Conservation (phyloP, 2,113 vertebrate species). For the Cephalopholis sonnerati region DNA sequence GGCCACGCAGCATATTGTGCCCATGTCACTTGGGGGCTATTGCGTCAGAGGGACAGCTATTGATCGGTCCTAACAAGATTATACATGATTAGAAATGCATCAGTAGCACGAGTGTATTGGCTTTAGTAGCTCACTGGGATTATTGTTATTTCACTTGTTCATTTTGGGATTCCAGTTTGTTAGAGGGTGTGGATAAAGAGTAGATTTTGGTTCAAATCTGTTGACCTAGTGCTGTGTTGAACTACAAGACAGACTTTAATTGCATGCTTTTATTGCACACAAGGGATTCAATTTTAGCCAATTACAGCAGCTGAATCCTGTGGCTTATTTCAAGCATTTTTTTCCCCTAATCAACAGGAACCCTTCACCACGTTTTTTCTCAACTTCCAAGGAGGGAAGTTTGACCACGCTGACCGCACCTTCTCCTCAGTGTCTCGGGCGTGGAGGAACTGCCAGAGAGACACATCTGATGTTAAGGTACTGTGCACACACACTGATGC, state of each 20-base stretch:
- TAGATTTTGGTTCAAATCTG: constrained; percentile 21
- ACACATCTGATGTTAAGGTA: constrained; percentile 99
- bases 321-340: not conserved
- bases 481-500: constrained; percentile 20
- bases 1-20: constrained; percentile 60
- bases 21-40: constrained; percentile 69
- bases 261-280: constrained; percentile 18
- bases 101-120: constrained; percentile 65
- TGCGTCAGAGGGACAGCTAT: constrained; percentile 71
- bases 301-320: not conserved
- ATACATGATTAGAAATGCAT: constrained; percentile 81
- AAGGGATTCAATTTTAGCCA: not conserved
- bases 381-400: constrained; percentile 98
- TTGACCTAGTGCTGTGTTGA: constrained; percentile 14
- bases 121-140: constrained; percentile 62
- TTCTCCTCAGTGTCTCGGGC: constrained; percentile 97
- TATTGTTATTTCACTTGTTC: constrained; percentile 48
- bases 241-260: not conserved
- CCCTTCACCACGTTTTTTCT: constrained; percentile 98
- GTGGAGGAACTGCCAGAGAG: constrained; percentile 98
- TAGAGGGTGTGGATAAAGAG: not conserved
- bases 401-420: constrained; percentile 97
- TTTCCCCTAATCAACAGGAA: constrained; percentile 84
- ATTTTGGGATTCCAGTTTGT: constrained; percentile 47
- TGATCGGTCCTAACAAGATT: constrained; percentile 83